A percentile compares a stretch with the other conserved stretches of the same genome.
phyloP scores from a whole-genome alignment of 1,140 invertebrate genomes.

The Hylaeus anthracinus region DNA sequence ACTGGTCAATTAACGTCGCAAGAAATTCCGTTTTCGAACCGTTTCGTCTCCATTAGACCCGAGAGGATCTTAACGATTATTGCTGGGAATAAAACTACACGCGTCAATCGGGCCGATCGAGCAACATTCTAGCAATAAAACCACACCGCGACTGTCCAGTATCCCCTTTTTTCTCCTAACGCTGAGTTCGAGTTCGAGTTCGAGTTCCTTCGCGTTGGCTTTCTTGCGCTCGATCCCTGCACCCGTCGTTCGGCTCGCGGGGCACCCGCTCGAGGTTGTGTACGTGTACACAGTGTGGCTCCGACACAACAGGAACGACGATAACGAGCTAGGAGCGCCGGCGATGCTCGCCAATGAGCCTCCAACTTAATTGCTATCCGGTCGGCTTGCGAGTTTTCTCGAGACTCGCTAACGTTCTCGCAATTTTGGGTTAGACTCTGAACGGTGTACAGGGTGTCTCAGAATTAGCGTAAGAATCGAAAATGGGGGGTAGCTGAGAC shows the following conservation, averaged over 20 bases:
- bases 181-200: constrained; percentile 57
- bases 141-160: constrained; percentile 74
- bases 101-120: constrained; percentile 60
- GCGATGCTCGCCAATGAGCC: constrained; percentile 24
- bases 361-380: constrained; percentile 19
- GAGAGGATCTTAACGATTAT: constrained; percentile 46
- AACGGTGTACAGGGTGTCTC: no score
- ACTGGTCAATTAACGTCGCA: constrained; percentile 27
- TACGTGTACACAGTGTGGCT: constrained; percentile 26
- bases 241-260: constrained; percentile 51
- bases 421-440: no score
- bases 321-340: constrained; percentile 49
- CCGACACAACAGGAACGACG: constrained; percentile 45
- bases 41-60: constrained; percentile 41
- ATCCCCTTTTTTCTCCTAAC: constrained; percentile 72
- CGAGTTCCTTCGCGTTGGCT: constrained; percentile 61
- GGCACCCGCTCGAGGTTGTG: constrained; percentile 4
- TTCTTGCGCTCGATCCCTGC: constrained; percentile 65
- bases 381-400: not conserved
- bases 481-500: no score
- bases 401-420: no score
- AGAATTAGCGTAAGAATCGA: no score
- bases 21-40: not conserved
- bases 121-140: constrained; percentile 70
- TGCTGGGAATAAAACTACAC: constrained; percentile 38